Evolutionary conservation across 2,888 invertebrate species (phyloP).

Genomic region (Agonopterix heracliana): DNA sequence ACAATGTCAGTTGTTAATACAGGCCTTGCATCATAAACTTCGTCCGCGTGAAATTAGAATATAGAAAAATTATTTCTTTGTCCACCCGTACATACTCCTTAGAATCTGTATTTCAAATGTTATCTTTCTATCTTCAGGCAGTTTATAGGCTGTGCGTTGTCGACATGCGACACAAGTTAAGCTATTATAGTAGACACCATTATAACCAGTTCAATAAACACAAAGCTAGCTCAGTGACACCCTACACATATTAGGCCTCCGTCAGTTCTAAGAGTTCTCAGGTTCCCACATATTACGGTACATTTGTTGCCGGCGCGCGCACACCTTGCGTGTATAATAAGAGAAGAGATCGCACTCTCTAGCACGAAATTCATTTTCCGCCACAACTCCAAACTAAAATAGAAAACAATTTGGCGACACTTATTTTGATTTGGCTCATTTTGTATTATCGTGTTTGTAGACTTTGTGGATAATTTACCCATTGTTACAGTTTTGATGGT

Average conservation of each 20-base stretch:
- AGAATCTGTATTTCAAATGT: no score
- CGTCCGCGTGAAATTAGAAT: no score
- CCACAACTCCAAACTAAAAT: conserved; percentile 12
- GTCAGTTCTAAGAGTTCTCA: conserved; percentile 38
- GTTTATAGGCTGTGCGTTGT: no score
- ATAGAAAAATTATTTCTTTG: no score
- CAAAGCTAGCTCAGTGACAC: no score
- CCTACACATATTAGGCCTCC: neutral
- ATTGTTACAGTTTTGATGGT: neutral
- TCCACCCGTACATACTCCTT: no score
- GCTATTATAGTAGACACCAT: no score
- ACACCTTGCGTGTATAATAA: conserved; percentile 31
- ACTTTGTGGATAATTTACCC: neutral
- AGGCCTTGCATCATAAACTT: no score
- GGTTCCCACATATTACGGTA: conserved; percentile 21
- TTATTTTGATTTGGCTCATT: conserved; percentile 8
- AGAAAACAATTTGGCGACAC: conserved; percentile 17
- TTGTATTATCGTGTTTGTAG: conserved; percentile 1
- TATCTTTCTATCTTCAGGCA: no score
- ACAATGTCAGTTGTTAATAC: no score
- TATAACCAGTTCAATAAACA: no score
- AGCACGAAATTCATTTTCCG: conserved; percentile 38
- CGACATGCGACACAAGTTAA: no score
- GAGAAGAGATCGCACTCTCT: conserved; percentile 18
- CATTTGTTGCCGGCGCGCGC: conserved; percentile 19